Conservation (phyloP, 1,140 invertebrate species). For the Conopomorpha cramerella region DNA sequence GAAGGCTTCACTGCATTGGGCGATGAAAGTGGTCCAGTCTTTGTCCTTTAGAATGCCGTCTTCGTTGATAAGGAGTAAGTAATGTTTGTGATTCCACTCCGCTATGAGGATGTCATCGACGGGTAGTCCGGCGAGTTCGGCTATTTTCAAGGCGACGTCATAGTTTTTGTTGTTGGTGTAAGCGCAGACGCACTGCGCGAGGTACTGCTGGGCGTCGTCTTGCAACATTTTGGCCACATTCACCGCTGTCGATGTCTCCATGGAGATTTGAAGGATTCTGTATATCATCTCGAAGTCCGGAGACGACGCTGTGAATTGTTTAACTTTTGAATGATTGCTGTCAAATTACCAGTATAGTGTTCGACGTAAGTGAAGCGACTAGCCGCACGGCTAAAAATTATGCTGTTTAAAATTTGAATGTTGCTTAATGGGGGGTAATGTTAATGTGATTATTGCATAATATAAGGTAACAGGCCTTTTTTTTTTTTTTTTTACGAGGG, state of each 20-base stretch:
- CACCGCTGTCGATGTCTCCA: slow-evolving; percentile 35
- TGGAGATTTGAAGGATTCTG: slow-evolving; percentile 58
- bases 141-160: slow-evolving; percentile 61
- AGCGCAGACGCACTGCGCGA: slow-evolving; percentile 54
- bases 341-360: no score
- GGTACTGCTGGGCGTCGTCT: slow-evolving; percentile 25
- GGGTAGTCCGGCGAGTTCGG: slow-evolving; percentile 49
- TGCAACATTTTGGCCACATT: slow-evolving; percentile 37
- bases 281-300: slow-evolving; percentile 59
- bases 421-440: no score
- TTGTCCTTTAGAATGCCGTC: slow-evolving; percentile 28
- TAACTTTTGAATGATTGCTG: no score
- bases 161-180: slow-evolving; percentile 58
- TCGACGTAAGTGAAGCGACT: no score
- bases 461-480: no score
- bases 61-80: slow-evolving; percentile 22
- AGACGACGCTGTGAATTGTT: slow-evolving; percentile 41
- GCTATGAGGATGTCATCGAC: slow-evolving; percentile 57
- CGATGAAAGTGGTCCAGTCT: slow-evolving; percentile 57
- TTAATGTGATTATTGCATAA: no score
- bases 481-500: no score
- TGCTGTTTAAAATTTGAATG: no score
- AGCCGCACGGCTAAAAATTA: no score
- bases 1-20: slow-evolving; percentile 62
- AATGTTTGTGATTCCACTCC: slow-evolving; percentile 54